Conservation (phyloP, 2,888 invertebrate species). For the Spilarctia lutea region DNA sequence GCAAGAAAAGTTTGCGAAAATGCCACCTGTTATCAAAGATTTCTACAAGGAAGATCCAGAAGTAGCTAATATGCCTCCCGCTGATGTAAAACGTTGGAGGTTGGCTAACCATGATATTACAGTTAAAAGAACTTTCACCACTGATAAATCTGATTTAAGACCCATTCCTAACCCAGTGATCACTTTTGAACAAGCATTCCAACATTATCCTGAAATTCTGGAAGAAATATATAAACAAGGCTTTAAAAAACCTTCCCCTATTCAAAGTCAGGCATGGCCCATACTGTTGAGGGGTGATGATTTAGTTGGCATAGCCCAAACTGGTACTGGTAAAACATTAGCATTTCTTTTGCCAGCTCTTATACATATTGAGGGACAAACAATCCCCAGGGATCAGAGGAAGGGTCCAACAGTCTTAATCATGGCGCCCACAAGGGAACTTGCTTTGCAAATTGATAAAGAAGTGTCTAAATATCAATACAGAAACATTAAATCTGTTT, state of each 20-base stretch:
- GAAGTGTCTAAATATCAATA: conserved; percentile 97
- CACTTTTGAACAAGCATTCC: conserved; percentile 94
- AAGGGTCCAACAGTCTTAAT: conserved; percentile 95
- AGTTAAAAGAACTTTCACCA: conserved; percentile 89
- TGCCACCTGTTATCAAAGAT: conserved; percentile 90
- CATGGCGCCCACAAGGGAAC: conserved; percentile 96
- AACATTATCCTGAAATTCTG: conserved; percentile 93
- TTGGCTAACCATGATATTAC: conserved; percentile 90
- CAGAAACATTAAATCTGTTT: conserved; percentile 94
- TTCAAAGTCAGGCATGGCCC: conserved; percentile 98
- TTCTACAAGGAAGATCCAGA: conserved; percentile 93
- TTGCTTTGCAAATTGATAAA: conserved; percentile 96
- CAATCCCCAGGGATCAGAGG: conserved; percentile 89
- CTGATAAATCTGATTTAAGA: conserved; percentile 74
- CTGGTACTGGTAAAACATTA: conserved; percentile 97
- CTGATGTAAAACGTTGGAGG: conserved; percentile 89
- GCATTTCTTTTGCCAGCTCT: conserved; percentile 97
- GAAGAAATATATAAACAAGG: conserved; percentile 92
- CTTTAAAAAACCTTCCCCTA: conserved; percentile 95
- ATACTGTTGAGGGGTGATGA: conserved; percentile 96
- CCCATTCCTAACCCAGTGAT: conserved; percentile 92
- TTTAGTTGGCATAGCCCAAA: conserved; percentile 98
- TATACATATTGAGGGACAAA: conserved; percentile 96
- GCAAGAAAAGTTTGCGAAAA: conserved; percentile 87
- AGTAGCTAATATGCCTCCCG: conserved; percentile 88